A percentile compares a stretch with the other conserved stretches of the same genome.
These are phyloP conservation scores for Xanthia togata DNA, from an alignment of 2,888 invertebrate species.

Conservation along the genomic window DNA sequence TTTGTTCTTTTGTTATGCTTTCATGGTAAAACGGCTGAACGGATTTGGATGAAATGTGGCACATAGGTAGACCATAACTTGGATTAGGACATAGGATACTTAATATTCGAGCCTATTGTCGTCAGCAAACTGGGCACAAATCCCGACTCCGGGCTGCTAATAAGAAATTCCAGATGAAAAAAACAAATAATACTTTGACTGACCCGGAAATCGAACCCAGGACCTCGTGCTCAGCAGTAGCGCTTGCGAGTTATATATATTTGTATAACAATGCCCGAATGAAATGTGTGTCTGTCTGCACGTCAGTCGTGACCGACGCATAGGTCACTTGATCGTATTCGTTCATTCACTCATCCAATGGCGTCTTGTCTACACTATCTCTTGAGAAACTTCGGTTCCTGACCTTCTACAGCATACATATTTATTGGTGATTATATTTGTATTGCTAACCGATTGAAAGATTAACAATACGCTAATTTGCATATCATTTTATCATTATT, in stretches of 20 bases:
- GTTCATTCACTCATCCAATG: conserved; percentile 28
- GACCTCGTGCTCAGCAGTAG: too few relatives aligned
- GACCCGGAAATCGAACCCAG: too few relatives aligned
- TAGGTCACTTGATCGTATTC: conserved; percentile 56
- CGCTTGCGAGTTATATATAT: neutral
- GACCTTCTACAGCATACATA: conserved; percentile 27
- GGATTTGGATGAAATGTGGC: too few relatives aligned
- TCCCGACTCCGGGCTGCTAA: too few relatives aligned
- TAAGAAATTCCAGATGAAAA: too few relatives aligned
- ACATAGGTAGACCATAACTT: too few relatives aligned
- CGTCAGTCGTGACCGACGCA: conserved; percentile 45
- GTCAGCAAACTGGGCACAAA: too few relatives aligned
- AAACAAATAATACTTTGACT: too few relatives aligned
- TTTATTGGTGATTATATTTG: conserved; percentile 28
- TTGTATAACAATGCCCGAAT: neutral
- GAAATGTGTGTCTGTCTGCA: conserved; percentile 1
- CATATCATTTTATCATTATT: neutral
- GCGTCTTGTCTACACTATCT: conserved; percentile 1
- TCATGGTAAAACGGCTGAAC: too few relatives aligned
- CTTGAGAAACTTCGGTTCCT: conserved; percentile 24
- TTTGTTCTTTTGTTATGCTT: too few relatives aligned
- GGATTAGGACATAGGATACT: too few relatives aligned
- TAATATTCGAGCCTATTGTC: too few relatives aligned
- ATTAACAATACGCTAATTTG: neutral
- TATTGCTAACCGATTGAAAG: conserved; percentile 5